A percentile compares a stretch with the other conserved stretches of the same genome.
Evolutionary conservation across 1,140 invertebrate genomes (phyloP).

Genomic region (Drosophila rufa): DNA sequence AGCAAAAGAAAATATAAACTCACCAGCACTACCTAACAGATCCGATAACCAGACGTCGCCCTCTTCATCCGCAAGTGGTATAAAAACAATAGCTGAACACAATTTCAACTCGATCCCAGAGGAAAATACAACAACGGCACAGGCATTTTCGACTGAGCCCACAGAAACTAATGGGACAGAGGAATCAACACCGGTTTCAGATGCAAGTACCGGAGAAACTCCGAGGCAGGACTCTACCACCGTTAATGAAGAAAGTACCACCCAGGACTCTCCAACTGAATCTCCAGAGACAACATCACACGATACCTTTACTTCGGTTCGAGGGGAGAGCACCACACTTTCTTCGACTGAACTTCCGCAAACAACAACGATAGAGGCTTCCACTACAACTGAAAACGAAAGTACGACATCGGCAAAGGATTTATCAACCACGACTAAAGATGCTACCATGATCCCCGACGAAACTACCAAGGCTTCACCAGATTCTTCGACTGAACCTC

Average conservation of each 20-base stretch:
- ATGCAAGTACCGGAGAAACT: background rate
- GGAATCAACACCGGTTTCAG: background rate
- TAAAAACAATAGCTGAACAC: background rate
- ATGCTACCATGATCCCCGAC: no score
- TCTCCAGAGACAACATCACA: background rate
- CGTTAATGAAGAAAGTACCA: background rate
- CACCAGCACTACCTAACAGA: no score
- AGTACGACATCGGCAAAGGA: no score
- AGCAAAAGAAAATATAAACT: background rate
- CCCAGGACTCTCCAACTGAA: background rate
- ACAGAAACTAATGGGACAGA: background rate
- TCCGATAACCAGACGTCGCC: background rate
- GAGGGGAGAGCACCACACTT: background rate
- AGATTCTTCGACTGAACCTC: no score
- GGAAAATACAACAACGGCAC: background rate
- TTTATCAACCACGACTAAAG: no score
- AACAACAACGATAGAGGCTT: no score
- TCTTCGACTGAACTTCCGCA: no score
- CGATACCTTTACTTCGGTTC: no score
- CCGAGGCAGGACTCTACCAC: background rate
- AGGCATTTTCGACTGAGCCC: background rate
- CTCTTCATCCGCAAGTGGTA: background rate
- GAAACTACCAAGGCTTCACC: no score
- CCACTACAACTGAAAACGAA: no score
- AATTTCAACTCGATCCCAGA: background rate